Evolutionary conservation across 2,113 vertebrate genomes (phyloP), one percentile per base, ranked within the genome.

Genomic region (Neofelis nebulosa): DNA sequence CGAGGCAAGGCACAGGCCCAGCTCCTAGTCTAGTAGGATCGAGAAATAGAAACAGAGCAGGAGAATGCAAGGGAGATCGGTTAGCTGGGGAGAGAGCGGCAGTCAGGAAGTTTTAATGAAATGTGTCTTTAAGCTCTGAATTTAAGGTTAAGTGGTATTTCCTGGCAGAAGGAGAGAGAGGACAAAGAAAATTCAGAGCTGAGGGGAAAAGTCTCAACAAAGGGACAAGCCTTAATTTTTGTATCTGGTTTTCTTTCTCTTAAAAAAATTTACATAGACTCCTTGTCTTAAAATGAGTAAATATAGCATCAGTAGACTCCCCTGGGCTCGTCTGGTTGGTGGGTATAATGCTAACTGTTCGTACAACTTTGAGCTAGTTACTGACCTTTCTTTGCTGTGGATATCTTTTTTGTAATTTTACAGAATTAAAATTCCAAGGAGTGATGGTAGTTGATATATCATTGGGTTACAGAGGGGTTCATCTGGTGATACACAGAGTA

Each of bases 301-400:
- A 48, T 61, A 4, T 18, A 10, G 14, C 0, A 0, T 45, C 27
- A 18, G 0, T 7, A 18, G 78, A 25, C 68, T 48, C 19, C 57
- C 71, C 57, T 86, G 33, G 81, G 23, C 55, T 65, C 8, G 69
- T 65, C 82, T 13, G 14, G 5, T 33, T 41, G 18, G 45, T 12
- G 13, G 18, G 18, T 25, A 3, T 66, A 21, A 8, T 31, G 14
- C 69, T 8, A 52, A 23, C 71, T 78, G 6, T 31, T 48, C 16
- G 15, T 31, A 3, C 21, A 38, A 1, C 52, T 16, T 76, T 3
- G 82, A 66, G 71, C 45, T 7, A 25, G 3, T 66, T 55, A 4
- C n/a, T 41, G 48, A 55, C 45, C 57, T 78, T 33, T 25, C 61
- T 93, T 38, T 41, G 61, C 57, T 36, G 55, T 11, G 0, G 48